Evolutionary conservation across 2,888 invertebrate genomes (phyloP).

Genomic region (Cerceris rybyensis): DNA sequence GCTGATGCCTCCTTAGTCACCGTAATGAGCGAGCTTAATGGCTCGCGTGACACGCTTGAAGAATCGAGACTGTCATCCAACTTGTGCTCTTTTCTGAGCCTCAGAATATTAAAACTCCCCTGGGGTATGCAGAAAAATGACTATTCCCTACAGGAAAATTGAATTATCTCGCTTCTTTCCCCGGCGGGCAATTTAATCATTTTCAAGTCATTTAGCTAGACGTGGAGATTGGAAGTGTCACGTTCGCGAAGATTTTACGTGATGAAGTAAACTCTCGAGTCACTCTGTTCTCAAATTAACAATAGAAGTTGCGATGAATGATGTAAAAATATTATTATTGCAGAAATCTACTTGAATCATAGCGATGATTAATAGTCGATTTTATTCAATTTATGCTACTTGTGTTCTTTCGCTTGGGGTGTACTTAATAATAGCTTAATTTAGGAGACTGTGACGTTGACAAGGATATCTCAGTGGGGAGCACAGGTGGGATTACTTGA

Average conservation of each 20-base stretch:
- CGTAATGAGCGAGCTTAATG: constrained; percentile 20
- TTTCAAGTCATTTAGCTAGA: too few species aligned
- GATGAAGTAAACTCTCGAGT: too few species aligned
- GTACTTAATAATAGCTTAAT: not conserved
- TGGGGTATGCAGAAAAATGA: not conserved
- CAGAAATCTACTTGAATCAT: not conserved
- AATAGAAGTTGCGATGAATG: not conserved
- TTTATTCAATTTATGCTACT: too few species aligned
- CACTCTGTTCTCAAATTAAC: too few species aligned
- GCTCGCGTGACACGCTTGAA: constrained; percentile 1
- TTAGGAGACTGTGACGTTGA: too few species aligned
- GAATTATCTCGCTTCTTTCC: not conserved
- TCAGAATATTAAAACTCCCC: constrained; percentile 5
- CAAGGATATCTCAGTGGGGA: too few species aligned
- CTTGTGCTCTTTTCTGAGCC: not conserved
- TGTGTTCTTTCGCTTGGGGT: too few species aligned
- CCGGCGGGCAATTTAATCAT: too few species aligned
- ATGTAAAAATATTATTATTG: not conserved
- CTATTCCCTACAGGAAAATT: not conserved
- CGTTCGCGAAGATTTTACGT: too few species aligned
- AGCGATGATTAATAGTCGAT: too few species aligned
- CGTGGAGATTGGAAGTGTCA: too few species aligned
- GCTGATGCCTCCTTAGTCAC: not conserved
- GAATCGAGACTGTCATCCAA: constrained; percentile 10
- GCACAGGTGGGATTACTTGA: too few species aligned